Conservation (phyloP, 2,888 invertebrate genomes). For the Elmis aenea region DNA sequence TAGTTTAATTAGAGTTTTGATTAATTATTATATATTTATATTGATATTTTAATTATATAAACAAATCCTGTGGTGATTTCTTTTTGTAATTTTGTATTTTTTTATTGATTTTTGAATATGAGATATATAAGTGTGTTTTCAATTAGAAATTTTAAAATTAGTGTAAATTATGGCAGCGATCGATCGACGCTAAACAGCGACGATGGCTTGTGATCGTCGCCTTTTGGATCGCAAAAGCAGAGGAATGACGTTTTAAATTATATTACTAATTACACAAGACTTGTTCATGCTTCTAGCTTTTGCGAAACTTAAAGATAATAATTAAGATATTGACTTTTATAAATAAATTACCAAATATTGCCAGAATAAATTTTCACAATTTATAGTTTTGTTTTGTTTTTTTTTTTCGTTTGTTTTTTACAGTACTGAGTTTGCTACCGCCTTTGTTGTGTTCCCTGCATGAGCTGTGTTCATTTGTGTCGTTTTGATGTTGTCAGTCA, state of each 20-base stretch:
- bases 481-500: constrained; percentile 18
- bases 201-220: constrained; percentile 14
- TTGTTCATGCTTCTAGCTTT: constrained; percentile 35
- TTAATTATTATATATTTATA: constrained; percentile 46
- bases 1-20: constrained; percentile 47
- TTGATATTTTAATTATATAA: constrained; percentile 46
- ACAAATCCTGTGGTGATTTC: constrained; percentile 42
- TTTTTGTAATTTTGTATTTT: constrained; percentile 36
- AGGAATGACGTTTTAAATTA: constrained; percentile 17
- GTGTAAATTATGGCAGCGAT: constrained; percentile 34
- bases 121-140: constrained; percentile 49
- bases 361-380: constrained; percentile 49
- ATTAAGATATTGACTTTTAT: constrained; percentile 41
- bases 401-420: constrained; percentile 36
- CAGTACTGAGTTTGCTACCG: constrained; percentile 30
- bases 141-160: constrained; percentile 47
- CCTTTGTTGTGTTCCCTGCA: constrained; percentile 39
- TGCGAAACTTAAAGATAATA: constrained; percentile 36
- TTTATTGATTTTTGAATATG: constrained; percentile 46
- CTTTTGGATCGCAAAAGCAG: constrained; percentile 9
- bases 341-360: constrained; percentile 51
- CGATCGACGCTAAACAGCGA: constrained; percentile 15
- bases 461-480: constrained; percentile 29
- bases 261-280: constrained; percentile 30
- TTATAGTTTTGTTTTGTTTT: constrained; percentile 43